Base-by-base conservation (phyloP, 2,888 invertebrate genomes). In the Ametastegia equiseti region DNA sequence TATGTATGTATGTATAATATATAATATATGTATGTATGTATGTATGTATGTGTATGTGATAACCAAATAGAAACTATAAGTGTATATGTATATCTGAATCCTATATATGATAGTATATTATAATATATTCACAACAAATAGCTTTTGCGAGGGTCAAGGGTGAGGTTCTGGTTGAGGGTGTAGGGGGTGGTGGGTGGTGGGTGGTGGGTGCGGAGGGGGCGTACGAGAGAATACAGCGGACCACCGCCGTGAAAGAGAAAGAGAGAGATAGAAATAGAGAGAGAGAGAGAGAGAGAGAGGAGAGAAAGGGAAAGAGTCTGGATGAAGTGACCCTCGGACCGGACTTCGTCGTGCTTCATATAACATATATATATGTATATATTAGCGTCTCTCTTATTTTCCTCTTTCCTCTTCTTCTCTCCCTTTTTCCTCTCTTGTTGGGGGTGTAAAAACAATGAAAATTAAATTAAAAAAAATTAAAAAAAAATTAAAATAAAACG, bases 291-390 rank as follows among this genome's bases (percentile, higher is more conserved):
- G 0, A 30, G 13, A 69, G 42, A 69, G 23, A 33, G 33, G 2
- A 75, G 84, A 75, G 81, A 50, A 90, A 75, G 84, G 79, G 81
- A 57, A 90, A 89, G 88, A 91, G 90, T 91, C 92, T 81, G 83
- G 79, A 81, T 83, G 85, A 82, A 81, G 86, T 82, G 82, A 84
- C 84, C 83, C 84, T 84, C 85, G 83, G 79, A 75, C 81, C 42
- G 83, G 65, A 65, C 65, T 83, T 23, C n/a, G 9, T 71, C 71
- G 42, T 45, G 42, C 27, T 45, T 36, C 67, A 65, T 30, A 30
- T 60, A 30, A 27, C 13, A 13, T 60, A 30, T 30, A 27, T 30
- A 11, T 60, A 30, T 65, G 15, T 15, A 63, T 11, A 13, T 27
- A 73, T 39, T 47, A 19, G 30, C 79, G 39, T 80, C 57, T 13